Evolutionary conservation across 1,140 invertebrate genomes (phyloP), one percentile per base, ranked within the genome.

Genomic region (Pseudomyrmex gracilis): DNA sequence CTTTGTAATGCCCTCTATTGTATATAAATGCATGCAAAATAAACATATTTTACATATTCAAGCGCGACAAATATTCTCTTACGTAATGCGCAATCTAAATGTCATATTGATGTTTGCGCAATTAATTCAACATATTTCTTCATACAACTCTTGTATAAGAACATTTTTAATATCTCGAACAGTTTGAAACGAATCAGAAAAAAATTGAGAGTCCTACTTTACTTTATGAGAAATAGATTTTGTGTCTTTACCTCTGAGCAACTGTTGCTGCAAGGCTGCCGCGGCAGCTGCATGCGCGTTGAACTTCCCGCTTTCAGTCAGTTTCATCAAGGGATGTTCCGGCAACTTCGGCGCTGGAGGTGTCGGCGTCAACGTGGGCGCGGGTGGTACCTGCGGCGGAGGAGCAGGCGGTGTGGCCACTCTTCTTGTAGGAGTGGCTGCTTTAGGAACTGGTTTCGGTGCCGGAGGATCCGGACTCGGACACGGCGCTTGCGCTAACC

Each of bases 181-280:
- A 34, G 5, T 34, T 34, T 7, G 34, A 34, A 34, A 34, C 34
- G 5, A 34, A 34, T 34, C 0, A 34, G 34, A 34, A 34, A 34
- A 34, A 34, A 34, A 5, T 34, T 34, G 34, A 34, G 34, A 34
- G 34, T 34, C 5, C 0, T n/a, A n/a, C n/a, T n/a, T n/a, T n/a
- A 5, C 34, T 34, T 34, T 34, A 34, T 5, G 34, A 34, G 34
- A 0, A 34, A 34, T 34, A 34, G 5, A 0, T 34, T 34, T 34
- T 34, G 34, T 34, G 34, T 34, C 34, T 34, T 34, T 90, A 97
- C 97, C 96, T 96, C 97, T 95, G 45, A 97, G 94, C 66, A 97
- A 92, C 91, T 97, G 97, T 88, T 97, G 97, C 83, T 97, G 97
- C 80, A 97, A 92, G 0, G 97, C 97, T 90, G 97, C 97, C 94